phyloP scores from a whole-genome alignment of 2,888 invertebrate genomes.

The Drosophila macrospina region DNA sequence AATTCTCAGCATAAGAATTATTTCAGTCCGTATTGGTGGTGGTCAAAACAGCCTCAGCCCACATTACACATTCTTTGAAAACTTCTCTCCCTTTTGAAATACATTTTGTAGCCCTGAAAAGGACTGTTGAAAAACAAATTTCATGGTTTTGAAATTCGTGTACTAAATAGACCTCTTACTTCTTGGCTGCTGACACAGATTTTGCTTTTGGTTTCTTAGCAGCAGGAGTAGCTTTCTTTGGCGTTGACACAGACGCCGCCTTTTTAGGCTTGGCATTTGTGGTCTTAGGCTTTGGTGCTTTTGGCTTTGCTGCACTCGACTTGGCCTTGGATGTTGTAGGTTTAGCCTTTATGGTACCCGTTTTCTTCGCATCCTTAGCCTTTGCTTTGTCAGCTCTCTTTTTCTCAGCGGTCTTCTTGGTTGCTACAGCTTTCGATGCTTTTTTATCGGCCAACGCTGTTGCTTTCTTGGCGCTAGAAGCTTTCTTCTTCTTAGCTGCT shows the following conservation, averaged over 20 bases:
- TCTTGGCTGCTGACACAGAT: constrained; percentile 15
- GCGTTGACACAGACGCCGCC: constrained; percentile 26
- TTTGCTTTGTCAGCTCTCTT: constrained; percentile 44
- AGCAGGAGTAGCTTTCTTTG: constrained; percentile 33
- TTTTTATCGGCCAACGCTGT: constrained; percentile 42
- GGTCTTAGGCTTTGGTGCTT: constrained; percentile 38
- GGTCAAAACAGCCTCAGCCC: too few relatives aligned
- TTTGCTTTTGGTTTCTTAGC: constrained; percentile 48
- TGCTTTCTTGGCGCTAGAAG: constrained; percentile 27
- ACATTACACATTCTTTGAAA: too few relatives aligned
- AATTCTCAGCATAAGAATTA: too few relatives aligned
- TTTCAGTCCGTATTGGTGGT: too few relatives aligned
- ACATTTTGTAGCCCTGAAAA: constrained; percentile 34
- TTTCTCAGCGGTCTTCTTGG: constrained; percentile 50
- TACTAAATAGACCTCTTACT: constrained; percentile 22
- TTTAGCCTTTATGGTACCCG: constrained; percentile 48
- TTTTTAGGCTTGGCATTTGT: constrained; percentile 39
- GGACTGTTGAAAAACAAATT: constrained; percentile 17
- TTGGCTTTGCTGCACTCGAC: constrained; percentile 35
- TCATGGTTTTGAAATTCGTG: constrained; percentile 13
- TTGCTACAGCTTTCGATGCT: constrained; percentile 29
- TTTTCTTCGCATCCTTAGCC: constrained; percentile 52
- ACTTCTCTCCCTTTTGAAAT: constrained; percentile 5
- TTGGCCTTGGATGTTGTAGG: constrained; percentile 40
- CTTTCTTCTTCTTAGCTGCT: constrained; percentile 27